These are phyloP conservation scores for Calliopsis andreniformis DNA, from an alignment of 1,140 invertebrate species.

Conservation along the genomic window DNA sequence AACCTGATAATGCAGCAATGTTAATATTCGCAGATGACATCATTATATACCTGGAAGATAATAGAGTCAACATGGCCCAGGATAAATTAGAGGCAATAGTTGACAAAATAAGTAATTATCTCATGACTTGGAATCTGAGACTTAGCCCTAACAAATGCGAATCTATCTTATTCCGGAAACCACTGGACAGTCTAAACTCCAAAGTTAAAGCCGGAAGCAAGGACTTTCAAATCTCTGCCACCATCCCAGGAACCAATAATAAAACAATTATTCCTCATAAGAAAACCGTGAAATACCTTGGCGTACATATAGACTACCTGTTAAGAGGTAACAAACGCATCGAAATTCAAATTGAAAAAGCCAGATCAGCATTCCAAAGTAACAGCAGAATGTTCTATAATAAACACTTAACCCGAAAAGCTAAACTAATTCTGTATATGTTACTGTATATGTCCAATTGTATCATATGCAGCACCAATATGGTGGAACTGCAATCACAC, in stretches of 20 bases:
- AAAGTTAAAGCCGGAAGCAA: background rate
- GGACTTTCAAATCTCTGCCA: background rate
- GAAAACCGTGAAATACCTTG: background rate
- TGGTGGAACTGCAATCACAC: background rate
- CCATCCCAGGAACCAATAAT: background rate
- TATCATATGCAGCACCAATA: background rate
- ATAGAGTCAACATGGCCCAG: background rate
- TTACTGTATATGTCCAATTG: background rate
- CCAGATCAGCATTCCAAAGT: background rate
- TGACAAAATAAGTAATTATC: background rate
- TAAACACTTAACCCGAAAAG: background rate
- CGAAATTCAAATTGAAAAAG: background rate
- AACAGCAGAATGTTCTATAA: background rate
- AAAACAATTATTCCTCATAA: background rate
- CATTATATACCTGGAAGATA: background rate
- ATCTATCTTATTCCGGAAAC: background rate
- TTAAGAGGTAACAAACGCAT: background rate
- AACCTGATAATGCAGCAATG: too few species aligned
- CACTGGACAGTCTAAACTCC: background rate
- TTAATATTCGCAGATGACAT: background rate
- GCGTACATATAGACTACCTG: background rate
- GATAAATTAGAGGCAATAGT: background rate
- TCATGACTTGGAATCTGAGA: background rate
- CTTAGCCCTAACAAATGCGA: background rate
- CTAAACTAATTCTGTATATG: background rate